Evolutionary conservation across 1,140 invertebrate genomes (phyloP).

Genomic region (Watersipora subatra): DNA sequence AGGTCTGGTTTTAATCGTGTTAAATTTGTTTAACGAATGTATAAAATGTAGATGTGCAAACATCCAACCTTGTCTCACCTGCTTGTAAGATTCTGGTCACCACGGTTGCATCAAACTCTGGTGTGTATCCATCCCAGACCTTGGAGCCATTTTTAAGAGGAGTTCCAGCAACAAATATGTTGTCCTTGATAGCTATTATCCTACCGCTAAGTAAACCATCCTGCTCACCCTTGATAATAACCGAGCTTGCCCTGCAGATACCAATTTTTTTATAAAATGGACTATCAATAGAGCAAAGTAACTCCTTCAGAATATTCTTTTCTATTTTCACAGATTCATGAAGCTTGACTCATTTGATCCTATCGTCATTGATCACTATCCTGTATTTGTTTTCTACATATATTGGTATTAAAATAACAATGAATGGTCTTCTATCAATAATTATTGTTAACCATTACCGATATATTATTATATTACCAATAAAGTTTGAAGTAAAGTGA

Average conservation of each 20-base stretch:
- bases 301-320: not conserved
- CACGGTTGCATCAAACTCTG: constrained; percentile 11
- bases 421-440: too few relatives aligned
- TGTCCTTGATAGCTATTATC: constrained; percentile 9
- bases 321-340: too few relatives aligned
- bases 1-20: too few relatives aligned
- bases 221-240: not conserved
- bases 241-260: not conserved
- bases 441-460: too few relatives aligned
- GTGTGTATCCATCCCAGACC: constrained; percentile 8
- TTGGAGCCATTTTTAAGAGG: constrained; percentile 8
- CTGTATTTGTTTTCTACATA: too few relatives aligned
- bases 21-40: too few relatives aligned
- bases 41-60: too few relatives aligned
- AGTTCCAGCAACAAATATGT: constrained; percentile 7
- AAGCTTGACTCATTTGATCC: too few relatives aligned
- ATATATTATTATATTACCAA: too few relatives aligned
- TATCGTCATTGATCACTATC: too few relatives aligned
- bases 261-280: not conserved
- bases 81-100: constrained; percentile 11
- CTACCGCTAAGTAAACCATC: constrained; percentile 4
- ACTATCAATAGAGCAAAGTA: not conserved
- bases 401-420: too few relatives aligned
- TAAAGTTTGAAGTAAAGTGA: too few relatives aligned
- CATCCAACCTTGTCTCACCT: constrained; percentile 3